Base-by-base conservation (phyloP, 2,888 invertebrate species). In the Sesamia inferens region DNA sequence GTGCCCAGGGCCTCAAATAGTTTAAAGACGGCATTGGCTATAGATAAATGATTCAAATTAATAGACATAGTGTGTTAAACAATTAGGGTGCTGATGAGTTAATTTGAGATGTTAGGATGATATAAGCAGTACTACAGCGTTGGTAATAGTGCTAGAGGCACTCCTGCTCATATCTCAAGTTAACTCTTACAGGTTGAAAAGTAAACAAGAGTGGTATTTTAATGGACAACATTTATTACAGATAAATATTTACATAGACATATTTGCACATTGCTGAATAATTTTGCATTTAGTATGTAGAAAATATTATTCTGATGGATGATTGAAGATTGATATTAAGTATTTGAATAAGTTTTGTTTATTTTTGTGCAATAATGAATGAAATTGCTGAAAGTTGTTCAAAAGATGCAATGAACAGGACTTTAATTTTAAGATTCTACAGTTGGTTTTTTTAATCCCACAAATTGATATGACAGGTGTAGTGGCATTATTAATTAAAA, bases 151-250 rank as follows among this genome's bases (percentile, higher is more conserved):
- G n/a, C n/a, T 8, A n/a, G 51, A 19, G 19, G 8, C 10, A 8
- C 2, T 10, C 10, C 51, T 51, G 51, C 10, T 51, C 10, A 10
- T 8, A 19, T 10, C n/a, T 54, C 10, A n/a, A 54, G 51, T 54
- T 10, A 51, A n/a, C 51, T n/a, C n/a, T 54, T 54, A n/a, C 1
- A 4, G 51, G 51, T n/a, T 51, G 19, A 4, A n/a, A 2, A 64
- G 14, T 22, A 24, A 63, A 57, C 68, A 13, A 55, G 44, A 69
- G 42, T 63, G 14, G 51, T 51, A 51, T 54, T 57, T 47, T 66
- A 70, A 67, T 81, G 81, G 80, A 87, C 88, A 88, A 83, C 82
- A 84, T 88, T 89, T 88, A 88, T 84, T 89, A 83, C 77, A 75
- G 76, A 79, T 84, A 82, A 82, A 76, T 75, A 83, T 78, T 78